These are phyloP conservation scores for Mesodorylaimus sp. DNA, from an alignment of 2,888 invertebrate genomes.

Conservation along the genomic window DNA sequence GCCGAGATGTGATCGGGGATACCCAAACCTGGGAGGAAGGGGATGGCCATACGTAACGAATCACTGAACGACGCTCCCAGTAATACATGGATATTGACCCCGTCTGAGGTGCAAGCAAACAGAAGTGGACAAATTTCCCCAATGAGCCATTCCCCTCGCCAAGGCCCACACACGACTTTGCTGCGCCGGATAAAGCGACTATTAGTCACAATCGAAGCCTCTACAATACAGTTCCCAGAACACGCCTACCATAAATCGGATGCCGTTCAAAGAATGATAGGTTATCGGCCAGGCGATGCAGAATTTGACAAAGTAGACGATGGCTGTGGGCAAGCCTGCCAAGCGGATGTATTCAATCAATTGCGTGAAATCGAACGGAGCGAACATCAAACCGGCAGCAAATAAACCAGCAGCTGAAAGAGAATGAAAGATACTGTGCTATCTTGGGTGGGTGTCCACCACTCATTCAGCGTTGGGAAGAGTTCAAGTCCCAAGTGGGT, in stretches of 20 bases:
- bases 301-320: constrained; percentile 26
- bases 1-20: too few species aligned
- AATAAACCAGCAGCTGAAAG: constrained; percentile 23
- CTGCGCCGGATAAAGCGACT: background rate
- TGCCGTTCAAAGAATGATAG: constrained; percentile 28
- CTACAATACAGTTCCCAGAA: background rate
- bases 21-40: too few species aligned
- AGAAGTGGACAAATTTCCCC: too few species aligned
- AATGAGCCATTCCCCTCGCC: too few species aligned
- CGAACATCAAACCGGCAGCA: constrained; percentile 22
- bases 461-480: constrained; percentile 19
- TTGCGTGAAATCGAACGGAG: constrained; percentile 24
- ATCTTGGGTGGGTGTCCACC: too few species aligned
- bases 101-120: too few species aligned
- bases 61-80: too few species aligned
- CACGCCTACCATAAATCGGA: constrained; percentile 22
- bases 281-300: constrained; percentile 26
- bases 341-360: constrained; percentile 22
- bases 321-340: constrained; percentile 17
- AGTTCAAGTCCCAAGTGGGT: too few species aligned
- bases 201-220: too few species aligned
- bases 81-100: too few species aligned
- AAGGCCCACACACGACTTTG: background rate
- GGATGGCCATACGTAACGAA: too few species aligned
- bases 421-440: constrained; percentile 15